A percentile compares a stretch with the other conserved stretches of the same genome.
Evolutionary conservation across 2,888 invertebrate species (phyloP).

Genomic region (Galeopsomyia nigrocyanea): DNA sequence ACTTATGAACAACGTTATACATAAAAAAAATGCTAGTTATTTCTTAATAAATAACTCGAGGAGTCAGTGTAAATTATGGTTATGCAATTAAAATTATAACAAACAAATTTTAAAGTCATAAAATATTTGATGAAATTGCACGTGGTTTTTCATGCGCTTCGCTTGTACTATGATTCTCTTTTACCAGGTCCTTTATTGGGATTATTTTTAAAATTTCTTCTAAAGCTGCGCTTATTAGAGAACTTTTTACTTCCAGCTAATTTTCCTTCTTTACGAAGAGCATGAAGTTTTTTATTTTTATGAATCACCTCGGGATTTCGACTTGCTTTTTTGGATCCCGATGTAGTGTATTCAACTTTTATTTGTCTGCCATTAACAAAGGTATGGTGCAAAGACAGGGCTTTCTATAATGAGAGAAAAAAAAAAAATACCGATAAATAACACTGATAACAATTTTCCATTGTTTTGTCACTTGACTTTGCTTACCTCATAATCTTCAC

Average conservation of each 20-base stretch:
- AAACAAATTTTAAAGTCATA: no score
- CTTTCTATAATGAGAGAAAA: conserved; percentile 66
- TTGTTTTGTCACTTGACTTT: no score
- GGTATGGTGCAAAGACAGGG: conserved; percentile 67
- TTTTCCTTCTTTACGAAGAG: conserved; percentile 66
- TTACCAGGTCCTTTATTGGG: conserved; percentile 8
- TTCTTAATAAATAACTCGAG: no score
- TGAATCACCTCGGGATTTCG: conserved; percentile 61
- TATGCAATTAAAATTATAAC: no score
- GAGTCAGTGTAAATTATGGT: no score
- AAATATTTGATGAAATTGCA: no score
- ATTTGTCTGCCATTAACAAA: conserved; percentile 66
- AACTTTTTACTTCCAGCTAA: conserved; percentile 63
- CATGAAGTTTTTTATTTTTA: conserved; percentile 69
- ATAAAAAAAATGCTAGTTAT: no score
- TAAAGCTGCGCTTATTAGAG: conserved; percentile 59
- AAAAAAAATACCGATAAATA: conserved; percentile 3
- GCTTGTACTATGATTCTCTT: no score
- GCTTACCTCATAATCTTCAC: conserved; percentile 67
- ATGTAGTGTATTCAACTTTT: conserved; percentile 68
- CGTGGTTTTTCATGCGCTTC: no score
- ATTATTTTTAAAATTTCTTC: conserved; percentile 46
- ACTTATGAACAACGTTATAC: neutral
- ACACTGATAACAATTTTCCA: no score
- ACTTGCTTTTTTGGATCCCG: conserved; percentile 63